These are phyloP conservation scores for Diglossa cyanea DNA, from an alignment of 2,797 vertebrate genomes.

Conservation along the genomic window DNA sequence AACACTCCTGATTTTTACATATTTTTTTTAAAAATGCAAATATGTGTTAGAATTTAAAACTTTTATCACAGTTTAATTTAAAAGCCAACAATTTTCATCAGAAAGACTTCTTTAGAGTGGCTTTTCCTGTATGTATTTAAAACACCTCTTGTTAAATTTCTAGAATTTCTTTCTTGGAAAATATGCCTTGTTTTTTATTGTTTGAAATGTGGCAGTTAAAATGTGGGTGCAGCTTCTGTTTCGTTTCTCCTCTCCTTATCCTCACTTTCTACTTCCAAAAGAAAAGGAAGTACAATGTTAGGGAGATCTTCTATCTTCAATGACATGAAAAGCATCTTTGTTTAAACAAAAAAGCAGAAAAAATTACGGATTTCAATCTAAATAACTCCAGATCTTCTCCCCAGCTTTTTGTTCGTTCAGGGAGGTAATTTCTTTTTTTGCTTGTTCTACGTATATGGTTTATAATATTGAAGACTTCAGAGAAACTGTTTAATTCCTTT, in stretches of 20 bases:
- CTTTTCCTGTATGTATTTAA: not conserved
- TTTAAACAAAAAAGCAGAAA: not conserved
- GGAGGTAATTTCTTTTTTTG: not conserved
- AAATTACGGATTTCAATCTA: not conserved
- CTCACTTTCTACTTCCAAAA: not conserved
- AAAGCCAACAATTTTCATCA: not conserved
- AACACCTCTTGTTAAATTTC: not conserved
- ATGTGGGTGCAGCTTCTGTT: not conserved
- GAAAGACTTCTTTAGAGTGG: not conserved
- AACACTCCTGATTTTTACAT: not conserved
- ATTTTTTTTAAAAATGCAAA: not conserved
- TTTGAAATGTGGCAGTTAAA: not conserved
- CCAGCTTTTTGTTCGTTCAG: not conserved
- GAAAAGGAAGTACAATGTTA: not conserved
- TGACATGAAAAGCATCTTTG: not conserved
- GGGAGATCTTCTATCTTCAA: not conserved
- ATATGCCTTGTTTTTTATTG: not conserved
- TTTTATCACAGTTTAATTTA: not conserved
- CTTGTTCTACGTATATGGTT: not conserved
- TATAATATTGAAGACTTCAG: not conserved
- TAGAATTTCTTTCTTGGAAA: not conserved
- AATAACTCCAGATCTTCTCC: not conserved
- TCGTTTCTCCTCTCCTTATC: not conserved
- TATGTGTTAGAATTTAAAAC: not conserved
- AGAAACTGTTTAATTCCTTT: not conserved